Base-by-base conservation (phyloP, 2,888 invertebrate species). In the Leptopilina drosophilae region DNA sequence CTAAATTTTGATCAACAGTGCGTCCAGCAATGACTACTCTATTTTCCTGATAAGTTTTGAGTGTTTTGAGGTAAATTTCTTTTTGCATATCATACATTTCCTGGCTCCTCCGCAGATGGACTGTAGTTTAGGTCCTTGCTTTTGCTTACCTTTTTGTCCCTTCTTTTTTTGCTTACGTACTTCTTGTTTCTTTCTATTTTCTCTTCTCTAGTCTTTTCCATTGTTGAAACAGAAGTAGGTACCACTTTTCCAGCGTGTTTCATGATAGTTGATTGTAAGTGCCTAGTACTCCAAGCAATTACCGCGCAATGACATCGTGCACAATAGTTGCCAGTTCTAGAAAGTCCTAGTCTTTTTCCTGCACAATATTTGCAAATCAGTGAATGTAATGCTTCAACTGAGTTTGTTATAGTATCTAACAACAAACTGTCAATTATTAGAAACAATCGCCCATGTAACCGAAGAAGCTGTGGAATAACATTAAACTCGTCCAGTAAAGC, bases 91-190 rank as follows among this genome's bases (percentile, higher is more conserved):
- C 33, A 26, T 15, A 56, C 2, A 59, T 40, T 42, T 26, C 14
- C 12, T 4, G 46, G 46, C 15, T 77, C 20, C 64, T 65, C 64
- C 46, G 64, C 15, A 6, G 1, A 2, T 15, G 2, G 0, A n/a
- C 65, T 14, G 26, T 77, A 64, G 64, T 77, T 46, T 49, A 42
- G 64, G 3, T 77, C 77, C 5, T 46, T 64, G 15, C 26, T 40
- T 11, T 64, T 77, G 14, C 64, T 15, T 11, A 20, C 11, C 1
- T 46, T 46, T 9, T 46, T 46, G 46, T 46, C 46, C 6, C 46
- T 46, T 46, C 46, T 46, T 46, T 46, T 46, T 9, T 46, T 46
- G 46, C 46, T 46, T 9, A 9, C 46, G 46, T 46, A 46, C 46
- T 46, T 46, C 46, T 46, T 46, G 46, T 46, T 46, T 5, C 46